Percentiles rank a stretch among this genome's conserved stretches.
Conservation (phyloP, 2,888 invertebrate species). For the Micropterix aruncella region DNA sequence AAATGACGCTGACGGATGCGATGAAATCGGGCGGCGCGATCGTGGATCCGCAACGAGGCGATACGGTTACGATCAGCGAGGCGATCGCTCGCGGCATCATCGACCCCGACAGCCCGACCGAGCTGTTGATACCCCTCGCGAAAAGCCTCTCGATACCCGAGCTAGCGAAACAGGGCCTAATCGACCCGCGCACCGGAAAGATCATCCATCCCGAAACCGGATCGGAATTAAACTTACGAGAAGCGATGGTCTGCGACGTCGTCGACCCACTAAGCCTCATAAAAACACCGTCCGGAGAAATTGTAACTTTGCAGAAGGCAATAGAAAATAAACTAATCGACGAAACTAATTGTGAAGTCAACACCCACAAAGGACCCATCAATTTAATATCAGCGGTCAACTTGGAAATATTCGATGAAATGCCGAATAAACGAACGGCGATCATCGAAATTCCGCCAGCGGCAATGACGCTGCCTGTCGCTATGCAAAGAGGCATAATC, state of each 20-base stretch:
- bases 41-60: constrained; percentile 70
- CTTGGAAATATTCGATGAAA: constrained; percentile 44
- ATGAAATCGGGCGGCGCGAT: constrained; percentile 65
- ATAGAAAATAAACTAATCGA: constrained; percentile 58
- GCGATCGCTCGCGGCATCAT: constrained; percentile 73
- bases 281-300: constrained; percentile 42
- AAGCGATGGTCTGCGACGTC: constrained; percentile 81
- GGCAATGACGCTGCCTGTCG: constrained; percentile 73
- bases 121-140: constrained; percentile 65
- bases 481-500: constrained; percentile 58
- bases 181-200: constrained; percentile 56
- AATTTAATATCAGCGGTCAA: constrained; percentile 59
- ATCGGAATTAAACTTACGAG: constrained; percentile 56
- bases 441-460: constrained; percentile 55
- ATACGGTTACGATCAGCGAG: constrained; percentile 65
- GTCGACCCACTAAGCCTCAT: constrained; percentile 69
- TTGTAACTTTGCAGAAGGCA: constrained; percentile 63
- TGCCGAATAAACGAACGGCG: constrained; percentile 14
- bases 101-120: constrained; percentile 61
- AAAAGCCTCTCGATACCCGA: constrained; percentile 72
- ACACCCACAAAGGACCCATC: constrained; percentile 44
- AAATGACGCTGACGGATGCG: constrained; percentile 61
- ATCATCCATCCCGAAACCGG: constrained; percentile 84
- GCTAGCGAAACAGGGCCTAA: constrained; percentile 72
- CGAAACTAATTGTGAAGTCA: constrained; percentile 51